Evolutionary conservation across 2,797 vertebrate genomes (phyloP).

Genomic region (Coranthus polyacanthus): DNA sequence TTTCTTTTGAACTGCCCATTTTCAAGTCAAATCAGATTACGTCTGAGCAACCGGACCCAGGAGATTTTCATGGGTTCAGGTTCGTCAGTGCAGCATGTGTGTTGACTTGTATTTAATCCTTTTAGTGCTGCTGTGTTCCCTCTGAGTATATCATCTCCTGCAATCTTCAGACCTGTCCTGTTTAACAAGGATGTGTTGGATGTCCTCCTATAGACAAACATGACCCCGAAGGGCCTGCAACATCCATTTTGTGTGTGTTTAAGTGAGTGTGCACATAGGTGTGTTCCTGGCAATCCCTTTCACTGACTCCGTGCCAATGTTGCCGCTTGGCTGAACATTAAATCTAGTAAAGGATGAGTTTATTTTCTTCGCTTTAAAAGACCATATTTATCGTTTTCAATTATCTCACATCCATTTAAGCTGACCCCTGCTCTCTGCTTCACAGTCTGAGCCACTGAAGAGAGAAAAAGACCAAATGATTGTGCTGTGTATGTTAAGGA

Average conservation of each 20-base stretch:
- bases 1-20: too few relatives aligned
- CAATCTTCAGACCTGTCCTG: slow-evolving; percentile 31
- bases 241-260: slow-evolving; percentile 20
- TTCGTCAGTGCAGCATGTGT: too few relatives aligned
- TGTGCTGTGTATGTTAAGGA: slow-evolving; percentile 2
- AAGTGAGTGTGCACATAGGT: slow-evolving; percentile 23
- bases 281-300: slow-evolving; percentile 32
- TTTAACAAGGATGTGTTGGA: slow-evolving; percentile 60
- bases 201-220: slow-evolving; percentile 41
- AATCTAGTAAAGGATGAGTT: slow-evolving; percentile 68
- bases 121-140: not conserved
- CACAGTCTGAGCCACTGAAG: slow-evolving; percentile 15
- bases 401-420: slow-evolving; percentile 75
- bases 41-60: too few relatives aligned
- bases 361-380: slow-evolving; percentile 78
- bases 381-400: slow-evolving; percentile 80
- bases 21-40: too few relatives aligned
- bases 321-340: slow-evolving; percentile 69
- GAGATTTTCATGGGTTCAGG: too few relatives aligned
- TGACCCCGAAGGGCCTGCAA: slow-evolving; percentile 34
- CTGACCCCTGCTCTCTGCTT: slow-evolving; percentile 60
- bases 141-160: too few relatives aligned
- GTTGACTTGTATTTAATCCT: too few relatives aligned
- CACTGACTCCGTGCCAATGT: slow-evolving; percentile 54
- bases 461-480: slow-evolving; percentile 21